phyloP scores from a whole-genome alignment of 2,113 vertebrate species.

The Aptenodytes forsteri region DNA sequence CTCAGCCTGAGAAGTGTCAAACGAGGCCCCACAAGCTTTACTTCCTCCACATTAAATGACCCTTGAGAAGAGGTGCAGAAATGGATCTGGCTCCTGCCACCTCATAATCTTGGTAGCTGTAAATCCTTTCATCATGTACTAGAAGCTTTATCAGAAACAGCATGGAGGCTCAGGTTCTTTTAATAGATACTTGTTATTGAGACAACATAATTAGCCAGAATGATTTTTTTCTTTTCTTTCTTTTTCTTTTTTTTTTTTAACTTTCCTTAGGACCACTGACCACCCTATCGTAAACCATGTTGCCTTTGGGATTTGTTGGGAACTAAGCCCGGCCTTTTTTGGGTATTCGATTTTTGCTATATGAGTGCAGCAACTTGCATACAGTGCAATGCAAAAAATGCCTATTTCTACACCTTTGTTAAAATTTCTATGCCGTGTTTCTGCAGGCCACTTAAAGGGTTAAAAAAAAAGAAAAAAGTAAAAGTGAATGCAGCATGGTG shows the following conservation, averaged over 20 bases:
- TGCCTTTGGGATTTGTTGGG: not conserved
- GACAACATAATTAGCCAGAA: slow-evolving; percentile 50
- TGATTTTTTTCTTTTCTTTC: not conserved
- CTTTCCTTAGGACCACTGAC: not conserved
- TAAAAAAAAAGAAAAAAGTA: not conserved
- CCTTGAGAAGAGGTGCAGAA: slow-evolving; percentile 53
- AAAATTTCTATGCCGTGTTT: not conserved
- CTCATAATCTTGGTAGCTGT: slow-evolving; percentile 72
- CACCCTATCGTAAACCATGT: not conserved
- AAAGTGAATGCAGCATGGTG: not conserved
- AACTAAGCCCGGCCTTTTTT: not conserved
- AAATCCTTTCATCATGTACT: slow-evolving; percentile 68
- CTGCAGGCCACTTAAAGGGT: not conserved
- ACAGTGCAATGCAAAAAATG: not conserved
- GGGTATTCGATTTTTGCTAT: not conserved
- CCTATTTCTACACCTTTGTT: not conserved
- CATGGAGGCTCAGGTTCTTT: slow-evolving; percentile 44
- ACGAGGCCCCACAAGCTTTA: not conserved
- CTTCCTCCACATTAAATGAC: slow-evolving; percentile 5
- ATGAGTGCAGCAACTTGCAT: not conserved
- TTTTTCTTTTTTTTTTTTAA: not conserved
- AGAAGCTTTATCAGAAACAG: slow-evolving; percentile 61
- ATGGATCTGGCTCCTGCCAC: slow-evolving; percentile 61
- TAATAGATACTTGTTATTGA: slow-evolving; percentile 58
- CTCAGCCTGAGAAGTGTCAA: not conserved